These are phyloP conservation scores for Eriosoma lanigerum DNA, from an alignment of 1,140 invertebrate genomes.

Conservation along the genomic window DNA sequence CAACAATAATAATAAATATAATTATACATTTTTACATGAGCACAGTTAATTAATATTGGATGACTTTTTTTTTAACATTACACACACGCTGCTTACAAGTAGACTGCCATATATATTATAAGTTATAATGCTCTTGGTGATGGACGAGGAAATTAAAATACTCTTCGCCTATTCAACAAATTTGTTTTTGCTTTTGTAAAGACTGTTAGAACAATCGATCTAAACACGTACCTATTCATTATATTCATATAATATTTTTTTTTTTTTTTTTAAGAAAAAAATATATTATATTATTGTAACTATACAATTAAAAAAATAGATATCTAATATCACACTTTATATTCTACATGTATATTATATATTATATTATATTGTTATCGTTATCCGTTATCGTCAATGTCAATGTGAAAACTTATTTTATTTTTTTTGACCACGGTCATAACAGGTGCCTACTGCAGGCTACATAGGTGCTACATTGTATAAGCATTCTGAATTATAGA, in stretches of 20 bases:
- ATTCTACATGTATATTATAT: too few relatives aligned
- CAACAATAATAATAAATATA: neutral
- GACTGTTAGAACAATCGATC: constrained; percentile 12
- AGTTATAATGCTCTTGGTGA: neutral
- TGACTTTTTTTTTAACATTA: neutral
- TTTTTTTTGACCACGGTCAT: too few relatives aligned
- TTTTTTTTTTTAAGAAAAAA: too few relatives aligned
- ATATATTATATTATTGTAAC: too few relatives aligned
- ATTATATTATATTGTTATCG: too few relatives aligned
- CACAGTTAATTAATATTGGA: constrained; percentile 16
- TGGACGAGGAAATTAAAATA: neutral
- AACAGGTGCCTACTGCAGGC: too few relatives aligned
- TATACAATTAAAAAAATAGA: too few relatives aligned
- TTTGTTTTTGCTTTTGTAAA: neutral
- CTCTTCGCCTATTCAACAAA: neutral
- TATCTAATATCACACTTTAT: too few relatives aligned
- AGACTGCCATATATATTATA: neutral
- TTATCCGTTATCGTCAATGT: too few relatives aligned
- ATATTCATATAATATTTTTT: neutral
- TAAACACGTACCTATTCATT: neutral
- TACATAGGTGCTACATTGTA: too few relatives aligned
- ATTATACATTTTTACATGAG: neutral
- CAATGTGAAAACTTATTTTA: too few relatives aligned
- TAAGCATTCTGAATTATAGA: too few relatives aligned
- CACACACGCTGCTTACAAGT: neutral